A percentile compares a stretch with the other conserved stretches of the same genome.
These are phyloP conservation scores for Paedocypris sp. DNA, from an alignment of 2,113 vertebrate genomes.

Conservation along the genomic window DNA sequence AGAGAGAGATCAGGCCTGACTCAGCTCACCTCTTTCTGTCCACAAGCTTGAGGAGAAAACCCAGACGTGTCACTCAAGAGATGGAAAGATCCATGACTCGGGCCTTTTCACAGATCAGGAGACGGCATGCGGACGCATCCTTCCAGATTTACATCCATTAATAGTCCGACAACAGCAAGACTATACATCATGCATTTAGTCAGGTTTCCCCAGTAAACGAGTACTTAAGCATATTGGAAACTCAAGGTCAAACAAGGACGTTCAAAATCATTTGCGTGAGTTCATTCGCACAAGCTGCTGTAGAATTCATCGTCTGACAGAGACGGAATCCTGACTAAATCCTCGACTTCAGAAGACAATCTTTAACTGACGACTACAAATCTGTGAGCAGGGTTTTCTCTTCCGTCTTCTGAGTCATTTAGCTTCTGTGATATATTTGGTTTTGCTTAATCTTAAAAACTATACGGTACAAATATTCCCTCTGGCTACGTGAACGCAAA, in stretches of 20 bases:
- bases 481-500: slow-evolving; percentile 13
- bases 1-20: slow-evolving; percentile 10
- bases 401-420: background rate
- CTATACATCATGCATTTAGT: too few relatives aligned
- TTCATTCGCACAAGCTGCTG: background rate
- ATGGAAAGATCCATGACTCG: slow-evolving; percentile 5
- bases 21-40: slow-evolving; percentile 10
- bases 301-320: background rate
- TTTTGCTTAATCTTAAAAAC: slow-evolving; percentile 9
- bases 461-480: slow-evolving; percentile 1
- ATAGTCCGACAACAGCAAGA: too few relatives aligned
- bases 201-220: too few relatives aligned
- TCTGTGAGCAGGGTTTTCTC: background rate
- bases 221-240: too few relatives aligned
- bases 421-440: slow-evolving; percentile 1
- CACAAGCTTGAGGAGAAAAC: slow-evolving; percentile 1
- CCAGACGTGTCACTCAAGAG: slow-evolving; percentile 27
- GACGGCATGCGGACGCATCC: too few relatives aligned
- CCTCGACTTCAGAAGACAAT: slow-evolving; percentile 1
- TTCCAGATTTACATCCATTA: too few relatives aligned
- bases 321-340: too few relatives aligned
- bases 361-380: slow-evolving; percentile 11
- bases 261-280: background rate
- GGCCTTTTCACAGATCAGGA: slow-evolving; percentile 13
- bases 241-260: background rate